phyloP scores from a whole-genome alignment of 2,888 invertebrate species.

The Philaethria dido region DNA sequence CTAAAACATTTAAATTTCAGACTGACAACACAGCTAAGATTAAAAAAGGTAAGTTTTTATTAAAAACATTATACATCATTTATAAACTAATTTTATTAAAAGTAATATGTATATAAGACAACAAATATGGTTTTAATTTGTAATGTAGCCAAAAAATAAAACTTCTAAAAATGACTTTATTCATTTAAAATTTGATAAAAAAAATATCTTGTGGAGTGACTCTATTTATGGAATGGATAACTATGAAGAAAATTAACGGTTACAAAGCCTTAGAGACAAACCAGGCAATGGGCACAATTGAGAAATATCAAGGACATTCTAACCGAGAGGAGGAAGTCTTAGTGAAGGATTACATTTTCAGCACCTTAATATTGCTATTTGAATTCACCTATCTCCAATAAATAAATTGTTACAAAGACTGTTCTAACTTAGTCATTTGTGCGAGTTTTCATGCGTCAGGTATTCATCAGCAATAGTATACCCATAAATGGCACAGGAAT shows the following conservation, averaged over 20 bases:
- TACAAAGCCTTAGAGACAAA: conserved; percentile 29
- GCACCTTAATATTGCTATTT: conserved; percentile 44
- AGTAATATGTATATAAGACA: conserved; percentile 1
- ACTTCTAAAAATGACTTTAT: conserved; percentile 7
- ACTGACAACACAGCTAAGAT: conserved; percentile 83
- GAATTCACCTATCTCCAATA: conserved; percentile 43
- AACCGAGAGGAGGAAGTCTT: conserved; percentile 38
- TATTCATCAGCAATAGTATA: conserved; percentile 54
- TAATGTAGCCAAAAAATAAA: neutral
- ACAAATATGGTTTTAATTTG: conserved; percentile 4
- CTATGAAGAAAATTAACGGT: conserved; percentile 42
- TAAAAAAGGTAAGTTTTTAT: conserved; percentile 79
- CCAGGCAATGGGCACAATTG: conserved; percentile 13
- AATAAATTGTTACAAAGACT: conserved; percentile 41
- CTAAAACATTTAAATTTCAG: conserved; percentile 63
- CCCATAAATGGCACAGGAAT: conserved; percentile 57
- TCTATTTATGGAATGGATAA: conserved; percentile 44
- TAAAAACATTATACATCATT: neutral
- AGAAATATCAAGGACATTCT: conserved; percentile 36
- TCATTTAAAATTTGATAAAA: conserved; percentile 19
- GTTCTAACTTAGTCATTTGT: conserved; percentile 39
- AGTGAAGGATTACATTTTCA: conserved; percentile 43
- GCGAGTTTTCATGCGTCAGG: conserved; percentile 47
- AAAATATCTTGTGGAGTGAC: conserved; percentile 47
- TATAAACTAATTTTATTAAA: neutral